phyloP scores from a whole-genome alignment of 2,797 vertebrate genomes.

The Spinibarbus caldwelli region DNA sequence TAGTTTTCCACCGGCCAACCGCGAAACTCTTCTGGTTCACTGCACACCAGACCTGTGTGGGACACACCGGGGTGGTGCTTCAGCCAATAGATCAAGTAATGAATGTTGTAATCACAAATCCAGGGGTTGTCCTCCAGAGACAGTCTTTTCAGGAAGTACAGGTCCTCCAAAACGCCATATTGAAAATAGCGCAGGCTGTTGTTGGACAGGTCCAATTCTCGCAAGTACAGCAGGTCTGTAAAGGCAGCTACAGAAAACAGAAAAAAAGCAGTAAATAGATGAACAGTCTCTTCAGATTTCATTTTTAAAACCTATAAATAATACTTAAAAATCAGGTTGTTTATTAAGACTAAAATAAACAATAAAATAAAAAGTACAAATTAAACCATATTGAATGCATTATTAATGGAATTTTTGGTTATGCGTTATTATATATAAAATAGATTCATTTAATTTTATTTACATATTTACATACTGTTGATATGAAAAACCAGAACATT shows the following conservation, averaged over 20 bases:
- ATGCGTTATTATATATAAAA: not conserved
- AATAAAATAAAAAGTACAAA: not conserved
- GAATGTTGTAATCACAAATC: constrained; percentile 97
- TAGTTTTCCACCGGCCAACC: constrained; percentile 94
- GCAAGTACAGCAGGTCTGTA: constrained; percentile 86
- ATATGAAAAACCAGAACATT: not conserved
- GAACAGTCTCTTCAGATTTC: not conserved
- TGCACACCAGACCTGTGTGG: constrained; percentile 88
- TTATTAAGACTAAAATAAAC: not conserved
- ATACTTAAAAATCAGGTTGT: no score
- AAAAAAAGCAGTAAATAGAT: not conserved
- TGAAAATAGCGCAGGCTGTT: constrained; percentile 91
- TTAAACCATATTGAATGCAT: not conserved
- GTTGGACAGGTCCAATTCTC: constrained; percentile 94
- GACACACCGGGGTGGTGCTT: constrained; percentile 90
- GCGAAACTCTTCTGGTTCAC: constrained; percentile 86
- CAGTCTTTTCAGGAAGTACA: constrained; percentile 92
- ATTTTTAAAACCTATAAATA: not conserved
- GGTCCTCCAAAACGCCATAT: constrained; percentile 93
- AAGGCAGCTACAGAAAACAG: constrained; percentile 83
- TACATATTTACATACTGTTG: not conserved
- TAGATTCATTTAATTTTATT: no score
- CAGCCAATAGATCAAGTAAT: constrained; percentile 98
- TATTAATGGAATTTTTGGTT: not conserved
- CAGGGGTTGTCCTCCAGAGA: constrained; percentile 91